Evolutionary conservation across 2,113 vertebrate genomes (phyloP).

Genomic region (Glaucidium brasilianum): DNA sequence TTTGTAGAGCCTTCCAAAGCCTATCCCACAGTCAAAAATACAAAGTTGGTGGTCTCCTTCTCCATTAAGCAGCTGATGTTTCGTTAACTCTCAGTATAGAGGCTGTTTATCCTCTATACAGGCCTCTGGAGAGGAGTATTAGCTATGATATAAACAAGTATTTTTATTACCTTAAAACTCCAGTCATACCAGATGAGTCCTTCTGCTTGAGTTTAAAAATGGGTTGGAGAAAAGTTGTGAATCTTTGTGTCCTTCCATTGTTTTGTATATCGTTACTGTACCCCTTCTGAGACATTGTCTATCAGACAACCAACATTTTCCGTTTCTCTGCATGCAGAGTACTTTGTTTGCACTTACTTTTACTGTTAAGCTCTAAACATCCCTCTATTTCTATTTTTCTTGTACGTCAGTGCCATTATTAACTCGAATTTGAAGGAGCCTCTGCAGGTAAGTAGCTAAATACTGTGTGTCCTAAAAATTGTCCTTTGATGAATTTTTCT

Average conservation of each 20-base stretch:
- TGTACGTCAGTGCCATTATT: not conserved
- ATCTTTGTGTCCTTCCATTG: not conserved
- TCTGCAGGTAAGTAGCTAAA: not conserved
- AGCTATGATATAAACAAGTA: not conserved
- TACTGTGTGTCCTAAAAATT: not conserved
- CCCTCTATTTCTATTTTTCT: not conserved
- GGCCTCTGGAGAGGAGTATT: not conserved
- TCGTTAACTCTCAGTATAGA: not conserved
- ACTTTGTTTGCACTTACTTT: not conserved
- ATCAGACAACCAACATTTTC: not conserved
- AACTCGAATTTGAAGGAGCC: not conserved
- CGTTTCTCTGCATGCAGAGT: not conserved
- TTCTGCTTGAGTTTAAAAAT: not conserved
- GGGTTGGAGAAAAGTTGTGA: not conserved
- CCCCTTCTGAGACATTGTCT: not conserved
- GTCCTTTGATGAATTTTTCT: not conserved
- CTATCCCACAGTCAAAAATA: not conserved
- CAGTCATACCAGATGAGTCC: not conserved
- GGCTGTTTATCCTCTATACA: not conserved
- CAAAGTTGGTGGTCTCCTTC: not conserved
- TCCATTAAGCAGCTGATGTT: not conserved
- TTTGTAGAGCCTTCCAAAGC: not conserved
- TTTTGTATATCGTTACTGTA: not conserved
- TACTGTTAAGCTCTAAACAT: not conserved
- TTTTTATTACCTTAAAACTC: not conserved